Evolutionary conservation across 2,113 vertebrate species (phyloP), one percentile per base, ranked within the genome.

Genomic region (Vireo altiloquus): DNA sequence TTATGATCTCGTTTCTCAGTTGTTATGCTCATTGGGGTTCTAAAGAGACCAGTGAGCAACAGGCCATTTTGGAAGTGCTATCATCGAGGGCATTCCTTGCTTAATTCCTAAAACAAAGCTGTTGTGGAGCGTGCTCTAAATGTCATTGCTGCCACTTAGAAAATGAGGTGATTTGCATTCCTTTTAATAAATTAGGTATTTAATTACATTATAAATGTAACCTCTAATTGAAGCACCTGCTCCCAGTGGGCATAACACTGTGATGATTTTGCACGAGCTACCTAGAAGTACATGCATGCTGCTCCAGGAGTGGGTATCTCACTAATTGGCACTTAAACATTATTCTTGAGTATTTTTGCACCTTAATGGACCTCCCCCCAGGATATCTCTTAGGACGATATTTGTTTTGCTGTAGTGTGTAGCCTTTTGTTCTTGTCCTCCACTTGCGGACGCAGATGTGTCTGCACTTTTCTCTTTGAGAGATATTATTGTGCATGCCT

Each of bases 171-270:
- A 96, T 94, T 95, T 94, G 83, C 92, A 96, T 94, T 85, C 79
- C 24, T 92, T 94, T 92, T 59, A 96, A 92, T 85, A 89, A 96
- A 92, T 96, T 80, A 90, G 27, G 25, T 22, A 66, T 92, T 95
- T 95, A 96, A 95, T 96, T 96, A 94, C 94, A 92, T 97, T 96
- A 94, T 82, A 96, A 95, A 96, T 97, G 92, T 96, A 96, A 66
- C 52, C 39, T 84, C 40, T 93, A 95, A 96, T 94, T 95, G 94
- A 94, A 96, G 89, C 60, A 94, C 84, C 61, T 89, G 80, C 52
- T 84, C 89, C 81, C 83, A 76, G 87, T 74, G 87, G 89, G 80
- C 35, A 53, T 31, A 94, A 80, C 83, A 82, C 86, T 30, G 33
- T 20, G 72, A 91, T 42, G 21, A 82, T 66, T 94, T 87, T 3